Evolutionary conservation across 1,140 invertebrate species (phyloP).

Genomic region (Drosophila pandora): DNA sequence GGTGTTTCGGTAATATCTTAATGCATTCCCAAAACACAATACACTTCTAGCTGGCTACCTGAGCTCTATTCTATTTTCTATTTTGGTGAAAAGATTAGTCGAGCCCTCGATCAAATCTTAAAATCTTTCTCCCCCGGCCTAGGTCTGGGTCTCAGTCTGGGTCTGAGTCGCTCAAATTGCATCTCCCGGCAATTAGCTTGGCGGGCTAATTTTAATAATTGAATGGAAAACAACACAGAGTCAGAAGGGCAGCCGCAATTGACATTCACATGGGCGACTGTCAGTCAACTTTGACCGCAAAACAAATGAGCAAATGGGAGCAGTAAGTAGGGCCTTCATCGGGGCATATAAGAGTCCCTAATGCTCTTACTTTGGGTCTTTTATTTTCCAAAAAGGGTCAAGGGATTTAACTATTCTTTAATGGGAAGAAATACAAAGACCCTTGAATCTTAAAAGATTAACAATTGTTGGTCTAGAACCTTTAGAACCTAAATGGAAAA

Average conservation of each 20-base stretch:
- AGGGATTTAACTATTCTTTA: neutral
- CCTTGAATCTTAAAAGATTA: neutral
- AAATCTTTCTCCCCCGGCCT: conserved; percentile 15
- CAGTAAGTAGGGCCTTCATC: conserved; percentile 22
- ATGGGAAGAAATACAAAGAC: no score
- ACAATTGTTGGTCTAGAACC: neutral
- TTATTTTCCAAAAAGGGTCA: neutral
- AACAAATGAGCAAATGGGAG: conserved; percentile 30
- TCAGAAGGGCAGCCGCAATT: conserved; percentile 44
- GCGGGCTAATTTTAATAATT: conserved; percentile 61
- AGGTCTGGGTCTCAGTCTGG: conserved; percentile 6
- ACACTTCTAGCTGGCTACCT: conserved; percentile 23
- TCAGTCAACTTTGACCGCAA: conserved; percentile 77
- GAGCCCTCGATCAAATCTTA: conserved; percentile 11
- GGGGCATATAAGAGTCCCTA: neutral
- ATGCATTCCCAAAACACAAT: conserved; percentile 28
- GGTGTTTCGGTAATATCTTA: conserved; percentile 41
- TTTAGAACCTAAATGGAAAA: neutral
- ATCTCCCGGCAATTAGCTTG: conserved; percentile 52
- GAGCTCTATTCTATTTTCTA: conserved; percentile 8
- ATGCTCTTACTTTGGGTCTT: conserved; percentile 4
- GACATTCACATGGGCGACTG: conserved; percentile 59
- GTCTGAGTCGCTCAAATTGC: conserved; percentile 13
- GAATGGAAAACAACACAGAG: conserved; percentile 55
- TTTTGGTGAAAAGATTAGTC: conserved; percentile 6